Evolutionary conservation across 2,888 invertebrate species (phyloP), one percentile per base, ranked within the genome.

Genomic region (Clunio marinus): DNA sequence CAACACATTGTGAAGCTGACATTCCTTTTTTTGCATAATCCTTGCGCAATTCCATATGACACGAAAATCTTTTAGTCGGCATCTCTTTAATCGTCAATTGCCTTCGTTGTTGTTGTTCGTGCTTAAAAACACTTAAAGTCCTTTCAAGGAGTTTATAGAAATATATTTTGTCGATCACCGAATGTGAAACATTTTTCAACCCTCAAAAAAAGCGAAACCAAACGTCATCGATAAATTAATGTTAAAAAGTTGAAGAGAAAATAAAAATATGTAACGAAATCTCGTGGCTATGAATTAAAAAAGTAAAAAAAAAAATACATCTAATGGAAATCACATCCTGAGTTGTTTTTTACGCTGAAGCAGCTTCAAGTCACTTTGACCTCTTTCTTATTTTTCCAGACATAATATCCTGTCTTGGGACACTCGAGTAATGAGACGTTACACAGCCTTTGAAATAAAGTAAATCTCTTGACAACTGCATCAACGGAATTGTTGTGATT

Each of bases 311-410:
- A 15, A 41, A 10, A 15, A 41, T 41, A 15, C 37, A 62, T 62
- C 13, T 13, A 62, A 41, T 37, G 63, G 22, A 45, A 63, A 46
- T 27, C 37, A 28, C 46, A 63, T 45, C 45, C 45, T 63, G 63
- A n/a, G 24, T 41, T 41, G 8, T 10, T 41, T 41, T 41, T 41
- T 13, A 41, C 20, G 24, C 57, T n/a, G 22, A 24, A 8, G 25
- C n/a, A 58, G 28, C 22, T 5, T 25, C 3, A n/a, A n/a, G 24
- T 20, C 22, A 60, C 60, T 28, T 60, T 60, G 24, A 41, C 35
- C 60, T 60, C 35, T 60, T 25, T 35, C 60, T 60, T 60, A 63
- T 63, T 63, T 63, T 63, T 63, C 63, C 63, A 63, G 63, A 63
- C 63, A 63, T 46, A 46, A 63, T 63, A 63, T 63, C 63, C 63